Evolutionary conservation across 37 sponge, comb jelly and placozoan species (phyloP), one percentile per base, ranked within the genome.

Genomic region (Chondrosia reniformis): DNA sequence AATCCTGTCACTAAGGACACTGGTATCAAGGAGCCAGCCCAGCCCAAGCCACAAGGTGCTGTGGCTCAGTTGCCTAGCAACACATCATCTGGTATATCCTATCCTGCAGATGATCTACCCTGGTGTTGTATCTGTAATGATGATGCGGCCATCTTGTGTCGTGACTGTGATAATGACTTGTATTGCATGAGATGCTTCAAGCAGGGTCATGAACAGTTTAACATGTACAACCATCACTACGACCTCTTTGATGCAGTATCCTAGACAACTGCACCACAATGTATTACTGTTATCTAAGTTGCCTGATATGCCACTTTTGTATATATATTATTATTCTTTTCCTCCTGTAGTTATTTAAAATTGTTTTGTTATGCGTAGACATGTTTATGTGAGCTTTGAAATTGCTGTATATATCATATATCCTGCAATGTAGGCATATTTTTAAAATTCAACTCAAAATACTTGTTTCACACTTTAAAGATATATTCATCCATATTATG

Each of bases 81-180:
- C 25, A 65, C 52, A 7, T 46, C 76, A 67, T 15, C 72, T 3
- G 24, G 2, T 17, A 58, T 49, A 28, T 49, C 57, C 3, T 76
- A 74, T 38, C 41, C 28, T 9, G 78, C 76, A 24, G 96, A 89
- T 1, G 92, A 97, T 12, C 77, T 91, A 13, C 97, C 97, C 5
- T 97, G 97, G 97, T 97, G 97, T 56, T 94, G 94, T 40, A 94
- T 97, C 21, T 97, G 97, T 46, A 97, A 94, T 75, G 83, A 55
- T 0, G 95, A 97, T 79, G 97, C 97, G 7, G 71, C 77, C 34
- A 46, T 97, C 13, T 77, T 86, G 19, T 97, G 97, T 79, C 76
- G 31, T 22, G 94, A 91, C 77, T 97, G 97, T 71, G 92, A 94
- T 46, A 76, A 80, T 69, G 97, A 97, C 69, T 79, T 97, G 17